Conservation (phyloP, 2,113 vertebrate species). For the Orycteropus afer region DNA sequence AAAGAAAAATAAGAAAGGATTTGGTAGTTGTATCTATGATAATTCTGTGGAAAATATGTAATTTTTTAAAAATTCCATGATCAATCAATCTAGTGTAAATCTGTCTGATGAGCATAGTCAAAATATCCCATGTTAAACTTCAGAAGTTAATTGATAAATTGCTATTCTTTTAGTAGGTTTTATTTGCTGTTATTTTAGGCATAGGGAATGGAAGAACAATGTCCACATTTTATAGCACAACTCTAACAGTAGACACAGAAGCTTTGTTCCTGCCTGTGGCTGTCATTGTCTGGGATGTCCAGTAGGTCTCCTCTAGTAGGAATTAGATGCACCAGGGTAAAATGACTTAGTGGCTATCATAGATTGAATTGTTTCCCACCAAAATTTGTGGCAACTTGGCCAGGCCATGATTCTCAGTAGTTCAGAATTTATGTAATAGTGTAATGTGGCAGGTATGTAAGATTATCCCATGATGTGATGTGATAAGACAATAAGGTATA, state of each 20-base stretch:
- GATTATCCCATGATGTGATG: no score
- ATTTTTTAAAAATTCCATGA: constrained; percentile 19
- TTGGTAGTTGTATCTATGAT: no score
- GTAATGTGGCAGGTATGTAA: no score
- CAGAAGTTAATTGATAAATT: background rate
- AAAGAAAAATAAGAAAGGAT: no score
- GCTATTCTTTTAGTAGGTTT: background rate
- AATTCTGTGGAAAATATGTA: background rate
- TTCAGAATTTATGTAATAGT: no score
- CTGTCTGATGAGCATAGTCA: background rate
- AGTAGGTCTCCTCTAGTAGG: background rate
- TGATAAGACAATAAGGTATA: no score
- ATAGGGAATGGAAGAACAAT: background rate
- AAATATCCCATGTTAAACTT: constrained; percentile 25
- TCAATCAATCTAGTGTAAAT: background rate
- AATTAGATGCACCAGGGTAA: background rate
- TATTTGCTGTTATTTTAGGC: background rate
- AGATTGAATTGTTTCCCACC: no score
- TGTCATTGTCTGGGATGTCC: background rate
- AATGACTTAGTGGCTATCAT: background rate
- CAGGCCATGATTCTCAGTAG: no score
- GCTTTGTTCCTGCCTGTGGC: background rate
- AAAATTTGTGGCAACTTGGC: no score
- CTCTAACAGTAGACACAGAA: background rate
- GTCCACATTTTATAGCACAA: background rate